A percentile compares a stretch with the other conserved stretches of the same genome.
These are phyloP conservation scores for Odocoileus virginianus DNA, from an alignment of 2,113 vertebrate species.

Conservation along the genomic window DNA sequence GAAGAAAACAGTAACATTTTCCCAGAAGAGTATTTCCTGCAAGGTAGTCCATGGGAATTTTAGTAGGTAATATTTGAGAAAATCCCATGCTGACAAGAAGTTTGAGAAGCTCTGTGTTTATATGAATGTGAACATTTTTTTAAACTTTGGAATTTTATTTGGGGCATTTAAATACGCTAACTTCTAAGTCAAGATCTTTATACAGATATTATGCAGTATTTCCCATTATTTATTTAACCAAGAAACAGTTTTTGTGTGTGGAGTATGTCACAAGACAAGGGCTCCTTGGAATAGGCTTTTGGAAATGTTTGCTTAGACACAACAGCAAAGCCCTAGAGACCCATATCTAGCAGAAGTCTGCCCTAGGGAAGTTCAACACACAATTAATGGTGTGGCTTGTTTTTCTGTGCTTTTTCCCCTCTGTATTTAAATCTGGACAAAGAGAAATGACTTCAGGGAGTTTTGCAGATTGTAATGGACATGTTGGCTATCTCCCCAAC, in stretches of 20 bases:
- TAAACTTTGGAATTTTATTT: not conserved
- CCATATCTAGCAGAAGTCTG: not conserved
- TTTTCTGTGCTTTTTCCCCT: not conserved
- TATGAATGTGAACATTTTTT: not conserved
- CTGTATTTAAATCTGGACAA: not conserved
- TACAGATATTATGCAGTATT: not conserved
- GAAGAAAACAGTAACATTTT: not conserved
- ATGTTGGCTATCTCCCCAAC: not conserved
- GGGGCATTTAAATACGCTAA: not conserved
- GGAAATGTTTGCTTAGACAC: slow-evolving; percentile 40
- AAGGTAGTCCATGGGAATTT: not conserved
- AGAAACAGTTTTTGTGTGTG: not conserved
- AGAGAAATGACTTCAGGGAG: not conserved
- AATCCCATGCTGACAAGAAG: not conserved
- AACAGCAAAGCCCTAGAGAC: slow-evolving; percentile 18
- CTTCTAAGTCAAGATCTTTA: not conserved
- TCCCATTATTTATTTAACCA: not conserved
- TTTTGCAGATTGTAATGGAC: not conserved
- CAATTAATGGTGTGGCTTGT: not conserved
- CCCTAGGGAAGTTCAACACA: not conserved
- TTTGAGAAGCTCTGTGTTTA: not conserved
- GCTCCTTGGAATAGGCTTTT: not conserved
- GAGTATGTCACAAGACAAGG: not conserved
- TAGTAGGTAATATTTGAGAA: not conserved
- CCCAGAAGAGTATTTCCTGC: not conserved